Evolutionary conservation across 1,140 invertebrate species (phyloP), one percentile per base, ranked within the genome.

Genomic region (Drosophila takahashii): DNA sequence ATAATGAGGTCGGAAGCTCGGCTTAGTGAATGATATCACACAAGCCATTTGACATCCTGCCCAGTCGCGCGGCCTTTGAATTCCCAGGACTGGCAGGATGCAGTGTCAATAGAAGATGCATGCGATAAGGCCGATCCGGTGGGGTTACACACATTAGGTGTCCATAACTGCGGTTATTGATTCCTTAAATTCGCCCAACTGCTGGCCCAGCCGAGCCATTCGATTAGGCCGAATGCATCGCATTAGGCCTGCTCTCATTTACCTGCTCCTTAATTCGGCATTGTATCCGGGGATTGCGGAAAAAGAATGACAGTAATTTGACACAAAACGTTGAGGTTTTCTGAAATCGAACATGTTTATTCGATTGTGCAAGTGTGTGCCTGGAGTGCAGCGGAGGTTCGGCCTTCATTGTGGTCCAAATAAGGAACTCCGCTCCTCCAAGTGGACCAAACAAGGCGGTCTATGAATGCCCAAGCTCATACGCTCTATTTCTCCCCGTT

Each of bases 41-140:
- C 67, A 81, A 90, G 73, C 81, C 81, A 90, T 86, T 90, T 61
- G 53, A 56, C 87, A 87, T 90, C 87, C 87, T 83, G 77, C 73
- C 59, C 56, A 61, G 64, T 79, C 48, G 65, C 75, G 48, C 42
- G 47, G 70, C 79, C 59, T 89, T 87, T 79, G 51, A 87, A 87
- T 77, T 83, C 37, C 27, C 71, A 83, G 83, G 83, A 87, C 78
- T 77, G 45, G 22, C 79, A 83, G 83, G 83, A 87, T 83, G 76
- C 57, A 27, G 27, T 47, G 52, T 60, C 74, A 77, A 77, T 77
- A 27, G 18, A 36, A 76, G 83, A 89, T 89, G 74, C 70, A 50
- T 15, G 59, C 64, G 84, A 83, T 87, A 89, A 81, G 70, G 27
- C 27, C 52, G 71, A 64, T 61, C n/a, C 65, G 37, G 57, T 69